Evolutionary conservation across 2,888 invertebrate species (phyloP).

Genomic region (Gisinianus flammeolus): DNA sequence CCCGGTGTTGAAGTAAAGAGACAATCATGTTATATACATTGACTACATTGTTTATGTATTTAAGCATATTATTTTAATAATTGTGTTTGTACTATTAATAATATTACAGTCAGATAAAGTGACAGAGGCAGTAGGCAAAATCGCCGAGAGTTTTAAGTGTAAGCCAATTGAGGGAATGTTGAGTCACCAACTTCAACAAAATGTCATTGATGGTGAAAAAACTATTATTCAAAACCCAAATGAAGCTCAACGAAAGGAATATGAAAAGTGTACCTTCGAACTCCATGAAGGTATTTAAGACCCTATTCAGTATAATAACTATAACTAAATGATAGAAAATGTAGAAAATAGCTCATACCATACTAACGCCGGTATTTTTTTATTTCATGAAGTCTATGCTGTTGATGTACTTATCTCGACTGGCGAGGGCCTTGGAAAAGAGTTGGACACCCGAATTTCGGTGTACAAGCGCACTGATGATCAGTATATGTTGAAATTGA

Average conservation of each 20-base stretch:
- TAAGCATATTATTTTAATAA: neutral
- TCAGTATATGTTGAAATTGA: conserved; percentile 94
- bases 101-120: conserved; percentile 79
- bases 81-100: neutral
- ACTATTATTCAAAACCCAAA: conserved; percentile 96
- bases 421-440: conserved; percentile 91
- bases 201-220: conserved; percentile 97
- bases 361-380: too few species aligned
- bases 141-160: conserved; percentile 90
- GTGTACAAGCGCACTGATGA: conserved; percentile 99
- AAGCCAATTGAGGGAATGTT: conserved; percentile 97
- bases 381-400: conserved; percentile 98
- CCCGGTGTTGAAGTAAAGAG: conserved; percentile 83
- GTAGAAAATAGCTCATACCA: too few species aligned
- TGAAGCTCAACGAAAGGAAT: conserved; percentile 94
- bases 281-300: conserved; percentile 97
- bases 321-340: too few species aligned
- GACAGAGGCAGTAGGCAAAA: conserved; percentile 90
- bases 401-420: conserved; percentile 97
- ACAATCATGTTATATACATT: neutral
- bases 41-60: neutral
- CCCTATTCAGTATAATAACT: too few species aligned
- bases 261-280: conserved; percentile 94
- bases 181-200: conserved; percentile 93
- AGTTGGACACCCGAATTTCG: conserved; percentile 92